Conservation (phyloP, 2,113 vertebrate species). For the Carlito syrichta region DNA sequence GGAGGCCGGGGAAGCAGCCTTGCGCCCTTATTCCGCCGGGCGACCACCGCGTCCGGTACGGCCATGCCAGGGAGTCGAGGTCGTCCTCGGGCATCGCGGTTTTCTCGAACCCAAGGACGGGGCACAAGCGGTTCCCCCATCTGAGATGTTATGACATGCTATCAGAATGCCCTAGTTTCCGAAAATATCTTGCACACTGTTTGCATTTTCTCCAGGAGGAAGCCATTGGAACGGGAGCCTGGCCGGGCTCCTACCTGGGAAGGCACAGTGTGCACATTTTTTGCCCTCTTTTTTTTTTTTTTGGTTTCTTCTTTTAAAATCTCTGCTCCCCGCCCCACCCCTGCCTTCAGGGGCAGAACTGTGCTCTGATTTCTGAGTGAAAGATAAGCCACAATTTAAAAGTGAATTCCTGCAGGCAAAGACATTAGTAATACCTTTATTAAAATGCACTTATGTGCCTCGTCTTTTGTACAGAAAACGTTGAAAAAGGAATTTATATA, state of each 20-base stretch:
- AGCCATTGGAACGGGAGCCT: background rate
- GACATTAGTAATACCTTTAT: background rate
- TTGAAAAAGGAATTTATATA: background rate
- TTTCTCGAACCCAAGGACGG: background rate
- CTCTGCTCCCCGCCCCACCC: too few relatives aligned
- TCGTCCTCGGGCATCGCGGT: background rate
- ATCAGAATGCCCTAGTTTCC: slow-evolving; percentile 55
- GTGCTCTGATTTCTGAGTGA: background rate
- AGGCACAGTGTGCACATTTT: background rate
- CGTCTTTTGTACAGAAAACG: background rate
- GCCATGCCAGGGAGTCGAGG: background rate
- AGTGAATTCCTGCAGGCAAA: background rate
- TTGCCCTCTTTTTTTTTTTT: too few relatives aligned
- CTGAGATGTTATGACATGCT: slow-evolving; percentile 25
- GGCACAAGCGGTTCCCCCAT: background rate
- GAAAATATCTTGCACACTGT: slow-evolving; percentile 2
- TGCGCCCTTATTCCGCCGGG: background rate
- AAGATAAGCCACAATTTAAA: background rate
- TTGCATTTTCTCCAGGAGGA: background rate
- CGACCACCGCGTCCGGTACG: background rate
- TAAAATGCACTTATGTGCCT: background rate
- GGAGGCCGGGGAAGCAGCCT: background rate
- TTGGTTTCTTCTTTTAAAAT: too few relatives aligned
- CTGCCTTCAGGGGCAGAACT: background rate
- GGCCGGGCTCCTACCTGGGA: background rate